Evolutionary conservation across 2,888 invertebrate species (phyloP).

Genomic region (Cybosia mesomella): DNA sequence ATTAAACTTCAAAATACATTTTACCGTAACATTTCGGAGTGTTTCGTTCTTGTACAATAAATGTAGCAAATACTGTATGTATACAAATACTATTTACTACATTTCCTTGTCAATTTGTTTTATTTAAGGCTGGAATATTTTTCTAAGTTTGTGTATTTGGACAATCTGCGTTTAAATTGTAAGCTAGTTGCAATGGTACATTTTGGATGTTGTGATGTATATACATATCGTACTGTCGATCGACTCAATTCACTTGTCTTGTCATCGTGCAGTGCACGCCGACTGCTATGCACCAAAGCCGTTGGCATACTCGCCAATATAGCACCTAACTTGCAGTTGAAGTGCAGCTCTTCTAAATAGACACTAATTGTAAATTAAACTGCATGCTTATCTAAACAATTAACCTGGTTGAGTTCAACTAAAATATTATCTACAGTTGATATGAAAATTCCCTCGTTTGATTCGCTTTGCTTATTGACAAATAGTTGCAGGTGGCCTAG

Average conservation of each 20-base stretch:
- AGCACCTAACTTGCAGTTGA: neutral
- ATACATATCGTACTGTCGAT: neutral
- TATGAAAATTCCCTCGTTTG: neutral
- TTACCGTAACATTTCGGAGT: neutral
- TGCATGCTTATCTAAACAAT: slow-evolving; percentile 17
- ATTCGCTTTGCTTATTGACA: neutral
- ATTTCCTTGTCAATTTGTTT: slow-evolving; percentile 12
- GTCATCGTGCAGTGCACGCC: neutral
- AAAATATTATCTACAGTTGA: neutral
- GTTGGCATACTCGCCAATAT: neutral
- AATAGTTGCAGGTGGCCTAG: neutral
- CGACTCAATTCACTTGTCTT: neutral
- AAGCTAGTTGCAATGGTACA: neutral
- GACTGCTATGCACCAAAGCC: neutral
- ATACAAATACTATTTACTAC: too few relatives aligned
- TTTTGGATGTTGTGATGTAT: neutral
- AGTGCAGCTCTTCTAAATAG: neutral
- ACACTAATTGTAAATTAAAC: slow-evolving; percentile 11
- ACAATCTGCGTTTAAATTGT: neutral
- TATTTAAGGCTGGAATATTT: slow-evolving; percentile 10
- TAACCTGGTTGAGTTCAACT: slow-evolving; percentile 8
- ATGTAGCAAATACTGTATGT: slow-evolving; percentile 1
- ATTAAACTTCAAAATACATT: neutral
- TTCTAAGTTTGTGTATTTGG: neutral
- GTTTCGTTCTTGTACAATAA: neutral